Base-by-base conservation (phyloP, 2,797 vertebrate species). In the Remorina albescens region DNA sequence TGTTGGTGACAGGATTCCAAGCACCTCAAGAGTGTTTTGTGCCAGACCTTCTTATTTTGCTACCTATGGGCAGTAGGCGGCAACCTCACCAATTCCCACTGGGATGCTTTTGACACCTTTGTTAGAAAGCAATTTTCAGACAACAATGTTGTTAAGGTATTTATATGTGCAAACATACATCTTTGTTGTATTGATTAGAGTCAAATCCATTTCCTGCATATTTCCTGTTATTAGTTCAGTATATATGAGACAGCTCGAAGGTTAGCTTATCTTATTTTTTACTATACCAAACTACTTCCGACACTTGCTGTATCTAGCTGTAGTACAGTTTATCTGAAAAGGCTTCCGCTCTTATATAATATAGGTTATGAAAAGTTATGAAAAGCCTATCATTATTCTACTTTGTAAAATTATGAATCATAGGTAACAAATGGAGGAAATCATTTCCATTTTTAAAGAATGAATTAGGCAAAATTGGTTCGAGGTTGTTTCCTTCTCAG, bases 21-120 rank as follows among this genome's bases (percentile, higher is more conserved):
- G 68, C 87, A 90, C 55, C 80, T 95, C 36, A 93, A 92, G 78
- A 76, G 54, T 15, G 2, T 96, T 8, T 25, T 96, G 13, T 95
- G 94, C 74, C 95, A 95, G 88, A 96, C 94, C 6, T 97, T 96
- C 78, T 59, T 95, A 73, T 97, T 97, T 80, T 96, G 94, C 81
- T 96, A 96, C 74, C 78, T 96, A 53, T 96, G 95, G 94, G 91
- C 94, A 19, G 39, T 96, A 34, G 94, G 95, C 6, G 95, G 95
- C 76, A 96, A 96, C 82, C 76, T 96, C 87, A 92, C 82, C 30
- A 93, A 94, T 79, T 87, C 82, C 67, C 62, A 93, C 73, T 95
- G 93, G 93, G 94, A 96, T 67, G 69, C 82, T 67, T 97, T 97
- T 78, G 94, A 96, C 80, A 85, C 84, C 34, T 96, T 96, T 86